A percentile compares a stretch with the other conserved stretches of the same genome.
phyloP scores from a whole-genome alignment of 2,797 vertebrate genomes.

The Huso huso region DNA sequence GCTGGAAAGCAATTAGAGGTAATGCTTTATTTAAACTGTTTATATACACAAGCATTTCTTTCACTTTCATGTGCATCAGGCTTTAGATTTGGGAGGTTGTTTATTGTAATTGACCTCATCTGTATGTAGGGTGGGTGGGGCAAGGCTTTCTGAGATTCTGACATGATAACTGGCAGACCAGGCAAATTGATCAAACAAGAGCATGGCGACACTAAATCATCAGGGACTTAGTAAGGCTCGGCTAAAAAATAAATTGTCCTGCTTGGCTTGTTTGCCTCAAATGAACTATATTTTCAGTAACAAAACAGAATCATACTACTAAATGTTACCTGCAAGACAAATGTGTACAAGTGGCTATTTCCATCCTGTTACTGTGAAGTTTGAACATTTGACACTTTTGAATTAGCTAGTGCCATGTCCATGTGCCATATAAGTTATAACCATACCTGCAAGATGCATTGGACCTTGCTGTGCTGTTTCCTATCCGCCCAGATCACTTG shows the following conservation, averaged over 20 bases:
- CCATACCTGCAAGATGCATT: no score
- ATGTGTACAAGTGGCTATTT: no score
- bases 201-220: conserved; percentile 44
- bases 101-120: conserved; percentile 50
- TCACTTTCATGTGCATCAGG: conserved; percentile 56
- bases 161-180: conserved; percentile 48
- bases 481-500: no score
- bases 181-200: conserved; percentile 48
- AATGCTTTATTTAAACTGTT: conserved; percentile 74
- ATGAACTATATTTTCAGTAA: conserved; percentile 35
- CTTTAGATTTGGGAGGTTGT: conserved; percentile 47
- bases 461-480: no score
- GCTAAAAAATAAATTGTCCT: conserved; percentile 11
- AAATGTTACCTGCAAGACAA: no score
- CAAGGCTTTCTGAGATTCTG: conserved; percentile 46
- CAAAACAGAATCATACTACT: background rate
- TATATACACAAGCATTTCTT: conserved; percentile 66
- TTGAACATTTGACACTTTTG: no score
- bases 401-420: no score
- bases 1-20: conserved; percentile 63
- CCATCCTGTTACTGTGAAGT: no score
- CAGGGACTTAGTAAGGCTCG: conserved; percentile 38
- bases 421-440: no score
- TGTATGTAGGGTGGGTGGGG: conserved; percentile 52
- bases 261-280: conserved; percentile 31